phyloP scores from a whole-genome alignment of 2,113 vertebrate genomes.

The Pseudorasbora parva region DNA sequence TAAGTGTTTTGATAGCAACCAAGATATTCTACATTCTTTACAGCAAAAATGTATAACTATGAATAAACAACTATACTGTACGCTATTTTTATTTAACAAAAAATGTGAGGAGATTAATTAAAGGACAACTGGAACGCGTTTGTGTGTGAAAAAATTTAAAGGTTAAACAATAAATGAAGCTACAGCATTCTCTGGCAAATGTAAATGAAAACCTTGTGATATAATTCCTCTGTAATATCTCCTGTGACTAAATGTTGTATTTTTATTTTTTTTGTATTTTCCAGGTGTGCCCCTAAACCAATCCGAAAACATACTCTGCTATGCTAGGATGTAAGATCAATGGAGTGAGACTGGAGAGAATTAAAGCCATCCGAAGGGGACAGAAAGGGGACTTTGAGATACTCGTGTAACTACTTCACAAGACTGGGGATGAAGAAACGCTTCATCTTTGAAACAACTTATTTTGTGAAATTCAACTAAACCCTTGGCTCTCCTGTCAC shows the following conservation, averaged over 20 bases:
- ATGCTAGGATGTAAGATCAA: conserved; percentile 49
- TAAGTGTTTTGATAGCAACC: conserved; percentile 31
- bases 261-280: conserved; percentile 26
- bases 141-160: neutral
- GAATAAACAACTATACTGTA: neutral
- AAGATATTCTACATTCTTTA: neutral
- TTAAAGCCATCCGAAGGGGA: conserved; percentile 6
- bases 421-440: conserved; percentile 41
- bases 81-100: no score
- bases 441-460: conserved; percentile 18
- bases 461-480: conserved; percentile 32
- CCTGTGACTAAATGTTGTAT: conserved; percentile 21
- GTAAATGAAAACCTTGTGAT: conserved; percentile 1
- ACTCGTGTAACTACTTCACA: conserved; percentile 26
- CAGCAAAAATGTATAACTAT: neutral
- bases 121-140: neutral
- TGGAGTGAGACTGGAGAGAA: conserved; percentile 34
- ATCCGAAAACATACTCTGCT: conserved; percentile 24
- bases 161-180: neutral
- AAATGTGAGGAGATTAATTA: neutral
- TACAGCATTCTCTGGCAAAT: neutral
- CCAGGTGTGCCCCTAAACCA: conserved; percentile 48
- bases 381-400: conserved; percentile 15
- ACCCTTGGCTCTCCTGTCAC: conserved; percentile 10
- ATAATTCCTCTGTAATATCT: neutral